Conservation (phyloP, 2,888 invertebrate genomes). For the Caenorhabditis sp. region DNA sequence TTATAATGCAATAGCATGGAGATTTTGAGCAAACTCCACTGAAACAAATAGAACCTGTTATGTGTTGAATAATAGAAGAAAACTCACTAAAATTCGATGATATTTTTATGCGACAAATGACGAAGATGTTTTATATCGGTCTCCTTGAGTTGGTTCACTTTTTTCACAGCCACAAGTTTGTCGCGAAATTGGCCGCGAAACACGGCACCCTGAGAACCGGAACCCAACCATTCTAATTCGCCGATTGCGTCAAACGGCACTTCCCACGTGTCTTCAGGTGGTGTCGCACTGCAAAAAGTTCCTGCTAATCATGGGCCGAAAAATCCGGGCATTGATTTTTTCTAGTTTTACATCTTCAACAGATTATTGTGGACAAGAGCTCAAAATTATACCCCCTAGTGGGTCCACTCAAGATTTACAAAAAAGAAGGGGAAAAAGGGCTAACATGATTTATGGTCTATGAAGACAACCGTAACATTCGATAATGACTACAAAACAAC, state of each 20-base stretch:
- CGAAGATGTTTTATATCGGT: slow-evolving; percentile 89
- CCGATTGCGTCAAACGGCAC: slow-evolving; percentile 89
- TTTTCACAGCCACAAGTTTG: slow-evolving; percentile 92
- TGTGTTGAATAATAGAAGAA: too few relatives aligned
- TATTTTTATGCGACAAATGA: slow-evolving; percentile 92
- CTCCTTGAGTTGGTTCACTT: slow-evolving; percentile 88
- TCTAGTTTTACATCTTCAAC: too few relatives aligned
- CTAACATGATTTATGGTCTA: too few relatives aligned
- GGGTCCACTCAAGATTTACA: too few relatives aligned
- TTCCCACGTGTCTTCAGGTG: slow-evolving; percentile 81
- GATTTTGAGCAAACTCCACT: slow-evolving; percentile 91
- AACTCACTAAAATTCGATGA: slow-evolving; percentile 71
- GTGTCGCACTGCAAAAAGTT: slow-evolving; percentile 6
- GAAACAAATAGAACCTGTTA: slow-evolving; percentile 60
- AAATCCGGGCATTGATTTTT: too few relatives aligned
- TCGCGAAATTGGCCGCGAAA: slow-evolving; percentile 78
- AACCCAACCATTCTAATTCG: slow-evolving; percentile 88
- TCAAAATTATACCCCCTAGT: too few relatives aligned
- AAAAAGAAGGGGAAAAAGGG: too few relatives aligned
- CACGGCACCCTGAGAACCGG: slow-evolving; percentile 94
- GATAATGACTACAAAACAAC: too few relatives aligned
- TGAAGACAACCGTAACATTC: too few relatives aligned
- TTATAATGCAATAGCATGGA: slow-evolving; percentile 91
- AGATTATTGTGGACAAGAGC: too few relatives aligned
- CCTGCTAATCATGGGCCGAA: too few relatives aligned